Evolutionary conservation across 2,113 vertebrate species (phyloP), one percentile per base, ranked within the genome.

Genomic region (Rhinolophus ferrumequinum): DNA sequence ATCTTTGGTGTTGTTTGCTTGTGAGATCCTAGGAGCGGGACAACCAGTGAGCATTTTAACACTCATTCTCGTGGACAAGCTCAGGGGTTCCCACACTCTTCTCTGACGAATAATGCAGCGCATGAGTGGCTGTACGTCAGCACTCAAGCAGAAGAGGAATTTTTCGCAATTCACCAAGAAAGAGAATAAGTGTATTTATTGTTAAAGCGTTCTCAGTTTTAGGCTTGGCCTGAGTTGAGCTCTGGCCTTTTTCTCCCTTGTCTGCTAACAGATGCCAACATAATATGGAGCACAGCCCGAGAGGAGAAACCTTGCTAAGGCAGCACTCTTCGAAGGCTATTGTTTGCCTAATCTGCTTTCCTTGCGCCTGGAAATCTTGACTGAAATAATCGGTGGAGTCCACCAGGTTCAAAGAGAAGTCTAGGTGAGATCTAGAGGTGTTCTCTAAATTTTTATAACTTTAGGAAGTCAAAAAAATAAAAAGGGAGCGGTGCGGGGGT

Each of bases 401-500:
- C 38, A 41, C 47, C 5, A 0, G 33, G 12, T 60, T 50, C 87
- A 67, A 90, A 94, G 24, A 58, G 35, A 35, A 54, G 28, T 56
- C 28, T 22, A 33, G 47, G 44, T 89, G 56, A 83, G 33, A 67
- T 35, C 38, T 24, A 21, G 4, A 56, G 8, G 2, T 67, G 10
- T 87, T 87, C 22, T 95, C 62, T 86, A 95, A 87, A 24, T 19
- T 56, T 21, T 28, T 50, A 28, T 62, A 41, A 69, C 14, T 62
- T 60, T 67, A 62, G 56, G 16, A 69, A 82, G n/a, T 50, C 4
- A 84, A 47, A 30, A 35, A 24, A 69, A 72, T 41, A 26, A 50
- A 30, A 62, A 44, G 54, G 9, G 15, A 16, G 14, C 1, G 0
- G 2, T 16, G 6, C 11, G 1, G 18, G 28, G 4, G 4, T 3